A percentile compares a stretch with the other conserved stretches of the same genome.
Evolutionary conservation across 2,113 vertebrate species (phyloP).

Genomic region (Dasypus novemcinctus): DNA sequence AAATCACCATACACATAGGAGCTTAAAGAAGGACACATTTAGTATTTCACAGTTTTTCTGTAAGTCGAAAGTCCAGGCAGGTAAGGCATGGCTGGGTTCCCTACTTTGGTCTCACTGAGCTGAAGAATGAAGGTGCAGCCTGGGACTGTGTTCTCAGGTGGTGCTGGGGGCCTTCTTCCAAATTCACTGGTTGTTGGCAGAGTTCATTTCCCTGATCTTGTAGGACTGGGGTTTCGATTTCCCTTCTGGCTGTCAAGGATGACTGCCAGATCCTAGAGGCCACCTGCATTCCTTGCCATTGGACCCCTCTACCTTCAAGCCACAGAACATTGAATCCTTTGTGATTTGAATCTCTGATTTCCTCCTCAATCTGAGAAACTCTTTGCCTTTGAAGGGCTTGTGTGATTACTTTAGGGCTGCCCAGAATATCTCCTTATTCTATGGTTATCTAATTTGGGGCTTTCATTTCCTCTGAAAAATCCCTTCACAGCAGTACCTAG

Average conservation of each 20-base stretch:
- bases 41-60: background rate
- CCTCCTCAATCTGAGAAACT: background rate
- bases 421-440: background rate
- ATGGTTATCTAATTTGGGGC: background rate
- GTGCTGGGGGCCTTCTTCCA: background rate
- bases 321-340: background rate
- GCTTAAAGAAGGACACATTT: background rate
- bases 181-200: background rate
- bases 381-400: background rate
- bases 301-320: background rate
- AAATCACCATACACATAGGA: background rate
- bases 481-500: background rate
- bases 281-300: background rate
- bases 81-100: background rate
- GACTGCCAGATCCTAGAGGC: background rate
- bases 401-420: background rate
- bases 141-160: background rate
- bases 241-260: background rate
- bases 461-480: background rate
- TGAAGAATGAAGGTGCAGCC: background rate
- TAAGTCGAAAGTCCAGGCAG: background rate
- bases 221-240: background rate
- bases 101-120: background rate
- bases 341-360: background rate
- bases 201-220: background rate